Base-by-base conservation (phyloP, 1,140 invertebrate species). In the Brachionus paranguensis region DNA sequence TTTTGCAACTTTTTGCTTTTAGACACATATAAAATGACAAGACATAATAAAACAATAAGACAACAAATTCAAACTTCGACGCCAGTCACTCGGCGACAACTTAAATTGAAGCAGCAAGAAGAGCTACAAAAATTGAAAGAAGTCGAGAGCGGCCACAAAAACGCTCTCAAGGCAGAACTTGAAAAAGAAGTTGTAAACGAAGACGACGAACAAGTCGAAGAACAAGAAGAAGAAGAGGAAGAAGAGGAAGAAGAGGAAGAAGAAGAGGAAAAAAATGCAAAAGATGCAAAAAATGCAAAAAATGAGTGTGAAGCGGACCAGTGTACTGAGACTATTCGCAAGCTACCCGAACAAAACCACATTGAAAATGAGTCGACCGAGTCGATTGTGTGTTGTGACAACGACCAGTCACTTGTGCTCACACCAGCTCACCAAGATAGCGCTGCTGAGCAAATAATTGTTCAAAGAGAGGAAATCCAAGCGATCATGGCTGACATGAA, bases 61-160 rank as follows among this genome's bases (percentile, higher is more conserved):
- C 72, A 76, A 50, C 72, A 50, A 76, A 27, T 50, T 50, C 43
- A 20, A 50, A 76, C 45, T 50, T 50, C 72, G 12, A 76, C 72
- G n/a, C 72, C 72, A 24, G 72, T 76, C 47, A 76, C 72, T 24
- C 47, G 72, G 27, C 27, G 72, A 53, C 72, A 76, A 76, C 72
- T 76, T n/a, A 76, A 47, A 76, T 76, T 76, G 50, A 76, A 76
- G 3, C 72, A 76, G 33, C 72, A 76, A 76, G 72, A 76, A 76
- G 27, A 76, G 27, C 43, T 76, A 2, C 45, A 76, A 50, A 76
- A 47, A 53, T 27, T 27, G 20, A 74, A 47, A 24, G 24, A 76
- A 76, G 45, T 53, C 12, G 14, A 76, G 5, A 47, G 12, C 12
- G 45, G 29, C 5, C 3, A 33, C 29, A 33, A 5, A 1, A 33